A percentile compares a stretch with the other conserved stretches of the same genome.
These are phyloP conservation scores for Spongilla lacustris DNA, from an alignment of 37 sponge, comb jelly and placozoan species.

Conservation along the genomic window DNA sequence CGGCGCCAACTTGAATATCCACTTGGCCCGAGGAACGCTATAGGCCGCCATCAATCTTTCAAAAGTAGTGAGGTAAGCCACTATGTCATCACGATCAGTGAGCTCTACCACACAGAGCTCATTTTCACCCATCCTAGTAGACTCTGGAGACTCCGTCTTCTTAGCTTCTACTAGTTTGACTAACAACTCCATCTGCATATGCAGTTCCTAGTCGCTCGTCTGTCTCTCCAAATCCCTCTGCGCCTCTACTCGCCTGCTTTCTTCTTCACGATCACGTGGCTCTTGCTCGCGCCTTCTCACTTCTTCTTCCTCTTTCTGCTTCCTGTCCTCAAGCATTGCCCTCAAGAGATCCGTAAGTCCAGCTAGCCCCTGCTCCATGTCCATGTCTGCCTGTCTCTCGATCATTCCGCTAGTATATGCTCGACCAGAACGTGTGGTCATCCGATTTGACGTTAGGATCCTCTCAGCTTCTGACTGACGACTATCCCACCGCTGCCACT, in stretches of 20 bases:
- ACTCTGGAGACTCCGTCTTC: not conserved
- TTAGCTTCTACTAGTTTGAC: not conserved
- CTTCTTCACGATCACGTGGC: not conserved
- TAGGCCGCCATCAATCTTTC: constrained; percentile 4
- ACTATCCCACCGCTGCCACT: not conserved
- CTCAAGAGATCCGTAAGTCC: not conserved
- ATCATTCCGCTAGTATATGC: not conserved
- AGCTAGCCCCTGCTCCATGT: not conserved
- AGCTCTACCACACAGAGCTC: not conserved
- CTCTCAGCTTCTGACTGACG: constrained; percentile 1
- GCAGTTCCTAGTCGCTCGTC: not conserved
- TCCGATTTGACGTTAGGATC: not conserved
- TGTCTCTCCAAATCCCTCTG: not conserved
- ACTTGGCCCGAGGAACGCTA: constrained; percentile 7
- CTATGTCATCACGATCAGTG: constrained; percentile 14
- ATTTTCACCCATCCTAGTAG: not conserved
- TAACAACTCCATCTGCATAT: not conserved
- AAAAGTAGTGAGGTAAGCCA: constrained; percentile 18
- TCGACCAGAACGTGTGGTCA: not conserved
- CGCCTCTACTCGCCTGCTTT: not conserved
- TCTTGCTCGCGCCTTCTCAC: not conserved
- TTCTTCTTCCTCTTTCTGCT: not conserved
- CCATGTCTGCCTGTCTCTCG: not conserved
- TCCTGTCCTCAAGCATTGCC: not conserved
- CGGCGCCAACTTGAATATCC: constrained; percentile 11